Base-by-base conservation (phyloP, 2,888 invertebrate species). In the Synergus itoensis region DNA sequence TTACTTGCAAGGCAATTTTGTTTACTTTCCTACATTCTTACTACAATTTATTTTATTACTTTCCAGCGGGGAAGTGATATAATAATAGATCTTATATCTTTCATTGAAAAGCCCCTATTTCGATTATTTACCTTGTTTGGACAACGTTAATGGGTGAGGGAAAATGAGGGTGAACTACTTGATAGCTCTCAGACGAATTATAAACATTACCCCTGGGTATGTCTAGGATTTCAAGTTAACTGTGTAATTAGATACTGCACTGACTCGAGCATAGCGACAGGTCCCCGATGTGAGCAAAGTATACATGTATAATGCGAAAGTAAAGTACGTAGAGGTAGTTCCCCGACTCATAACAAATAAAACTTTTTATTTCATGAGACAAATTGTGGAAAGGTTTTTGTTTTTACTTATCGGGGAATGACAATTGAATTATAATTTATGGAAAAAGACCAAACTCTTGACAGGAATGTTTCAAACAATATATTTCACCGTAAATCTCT, bases 141-240 rank as follows among this genome's bases (percentile, higher is more conserved):
- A 45, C 67, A 45, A 28, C 12, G 21, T 45, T 67, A 67, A 21
- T 67, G 14, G 21, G 14, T 21, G 18, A 2, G 67, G 43, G 43
- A 45, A 67, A 67, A 45, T 67, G 21, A 43, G 14, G 53, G 14
- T 45, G 63, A 40, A 36, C 18, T 18, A 12, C 45, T 67, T 67
- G 67, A 43, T 28, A 48, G 28, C 28, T 69, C 28, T 69, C 69
- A 69, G 45, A 69, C 45, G 69, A 69, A 69, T 69, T 18, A 48
- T 69, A 45, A 69, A 69, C 48, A 45, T 45, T 48, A 48, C 69
- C 48, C 69, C 21, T 16, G 69, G 28, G 28, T 16, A 69, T 21
- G 18, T 48, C 69, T 69, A 21, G 69, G 28, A 69, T 69, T 69
- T 69, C 69, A 69, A 69, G 69, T 69, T 45, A 69, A 69, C 28